These are phyloP conservation scores for Coecobrya sp. DNA, from an alignment of 2,888 invertebrate species.

Conservation along the genomic window DNA sequence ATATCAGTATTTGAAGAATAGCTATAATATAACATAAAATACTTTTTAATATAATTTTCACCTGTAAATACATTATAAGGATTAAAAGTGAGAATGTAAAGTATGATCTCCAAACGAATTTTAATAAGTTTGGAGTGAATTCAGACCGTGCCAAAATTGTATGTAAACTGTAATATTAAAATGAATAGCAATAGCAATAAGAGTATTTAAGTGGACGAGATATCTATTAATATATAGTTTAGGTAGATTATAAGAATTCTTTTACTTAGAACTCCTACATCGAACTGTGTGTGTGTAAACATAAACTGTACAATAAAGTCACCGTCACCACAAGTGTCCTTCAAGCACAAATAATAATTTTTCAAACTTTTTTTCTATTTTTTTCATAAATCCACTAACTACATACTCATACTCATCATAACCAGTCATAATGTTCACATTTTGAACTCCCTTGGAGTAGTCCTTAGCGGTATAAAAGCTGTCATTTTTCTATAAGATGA, in stretches of 20 bases:
- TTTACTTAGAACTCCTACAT: neutral
- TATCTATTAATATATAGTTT: neutral
- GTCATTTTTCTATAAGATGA: constrained; percentile 42
- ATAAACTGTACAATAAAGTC: constrained; percentile 33
- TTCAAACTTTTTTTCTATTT: neutral
- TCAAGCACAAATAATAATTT: neutral
- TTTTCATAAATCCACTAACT: neutral
- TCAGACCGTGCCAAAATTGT: constrained; percentile 78
- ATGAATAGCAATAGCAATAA: neutral
- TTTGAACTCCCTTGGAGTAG: neutral
- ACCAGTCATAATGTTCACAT: neutral
- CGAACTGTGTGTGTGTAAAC: neutral
- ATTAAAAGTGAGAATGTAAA: neutral
- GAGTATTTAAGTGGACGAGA: neutral
- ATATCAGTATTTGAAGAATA: neutral
- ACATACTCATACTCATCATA: neutral
- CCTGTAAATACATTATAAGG: neutral
- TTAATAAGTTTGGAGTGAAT: constrained; percentile 62
- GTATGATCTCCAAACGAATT: neutral
- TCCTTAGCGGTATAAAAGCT: neutral
- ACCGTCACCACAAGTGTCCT: constrained; percentile 51
- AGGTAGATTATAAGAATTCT: neutral
- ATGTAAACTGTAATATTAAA: constrained; percentile 35
- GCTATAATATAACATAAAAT: neutral
- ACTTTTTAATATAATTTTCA: neutral